phyloP scores from a whole-genome alignment of 2,888 invertebrate species.

The Cantharis flavilabris region DNA sequence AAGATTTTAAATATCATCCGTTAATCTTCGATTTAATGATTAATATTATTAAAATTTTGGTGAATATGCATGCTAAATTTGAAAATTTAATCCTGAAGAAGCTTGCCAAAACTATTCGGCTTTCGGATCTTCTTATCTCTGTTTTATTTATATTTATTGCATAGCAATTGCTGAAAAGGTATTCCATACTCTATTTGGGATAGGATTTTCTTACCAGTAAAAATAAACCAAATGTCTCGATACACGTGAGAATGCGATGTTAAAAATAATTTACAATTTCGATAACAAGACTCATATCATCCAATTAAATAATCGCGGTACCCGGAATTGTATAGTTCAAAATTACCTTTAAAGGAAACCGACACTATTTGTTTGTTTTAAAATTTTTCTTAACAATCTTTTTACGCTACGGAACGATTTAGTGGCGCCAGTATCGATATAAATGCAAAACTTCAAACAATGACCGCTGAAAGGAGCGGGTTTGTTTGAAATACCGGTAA shows the following conservation, averaged over 20 bases:
- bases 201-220: background rate
- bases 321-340: background rate
- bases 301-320: background rate
- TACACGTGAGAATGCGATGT: background rate
- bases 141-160: background rate
- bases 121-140: background rate
- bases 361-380: background rate
- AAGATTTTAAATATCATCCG: conserved; percentile 20
- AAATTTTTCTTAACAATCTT: background rate
- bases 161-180: background rate
- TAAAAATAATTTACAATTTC: background rate
- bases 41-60: background rate
- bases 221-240: background rate
- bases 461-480: background rate
- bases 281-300: background rate
- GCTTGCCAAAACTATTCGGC: background rate
- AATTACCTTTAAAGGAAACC: no score
- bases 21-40: background rate
- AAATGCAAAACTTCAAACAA: background rate
- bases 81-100: background rate
- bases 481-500: background rate
- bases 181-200: background rate
- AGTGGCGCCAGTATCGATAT: background rate
- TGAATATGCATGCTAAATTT: background rate
- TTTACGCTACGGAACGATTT: background rate